These are phyloP conservation scores for Drosophila micromelanica DNA, from an alignment of 1,140 invertebrate species.

Conservation along the genomic window DNA sequence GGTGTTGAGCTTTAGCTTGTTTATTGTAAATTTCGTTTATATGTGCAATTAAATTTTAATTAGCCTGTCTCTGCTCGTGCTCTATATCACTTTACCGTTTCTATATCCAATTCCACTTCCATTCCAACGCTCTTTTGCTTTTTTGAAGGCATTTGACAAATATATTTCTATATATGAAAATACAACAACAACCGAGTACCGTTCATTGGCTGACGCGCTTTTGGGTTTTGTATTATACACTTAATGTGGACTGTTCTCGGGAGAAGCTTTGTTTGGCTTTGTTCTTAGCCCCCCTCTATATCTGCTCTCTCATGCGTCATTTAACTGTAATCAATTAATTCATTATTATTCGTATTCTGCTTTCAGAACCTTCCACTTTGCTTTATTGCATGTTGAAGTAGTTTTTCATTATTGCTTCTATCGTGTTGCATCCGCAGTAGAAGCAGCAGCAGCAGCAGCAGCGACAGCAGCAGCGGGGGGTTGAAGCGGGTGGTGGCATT, in stretches of 20 bases:
- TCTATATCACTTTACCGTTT: slow-evolving; percentile 3
- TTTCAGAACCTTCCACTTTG: slow-evolving; percentile 75
- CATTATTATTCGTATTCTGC: slow-evolving; percentile 75
- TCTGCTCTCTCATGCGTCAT: slow-evolving; percentile 46
- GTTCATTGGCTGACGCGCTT: slow-evolving; percentile 55
- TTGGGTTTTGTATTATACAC: slow-evolving; percentile 45
- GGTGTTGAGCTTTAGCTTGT: slow-evolving; percentile 40
- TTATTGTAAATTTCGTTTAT: slow-evolving; percentile 79
- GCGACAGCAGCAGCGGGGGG: slow-evolving; percentile 14
- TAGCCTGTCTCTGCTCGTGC: slow-evolving; percentile 61
- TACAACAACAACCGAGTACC: slow-evolving; percentile 45
- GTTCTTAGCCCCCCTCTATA: slow-evolving; percentile 22
- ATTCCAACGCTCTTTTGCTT: not conserved
- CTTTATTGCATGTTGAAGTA: slow-evolving; percentile 79
- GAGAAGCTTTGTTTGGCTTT: slow-evolving; percentile 38
- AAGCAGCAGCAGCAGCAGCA: slow-evolving; percentile 12
- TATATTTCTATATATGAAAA: slow-evolving; percentile 39
- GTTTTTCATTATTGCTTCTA: slow-evolving; percentile 72
- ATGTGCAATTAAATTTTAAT: slow-evolving; percentile 81
- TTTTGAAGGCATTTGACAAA: slow-evolving; percentile 24
- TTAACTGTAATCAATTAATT: slow-evolving; percentile 82
- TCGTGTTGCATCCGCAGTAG: slow-evolving; percentile 54
- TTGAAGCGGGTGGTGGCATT: not conserved
- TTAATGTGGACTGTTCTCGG: slow-evolving; percentile 41
- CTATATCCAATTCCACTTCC: not conserved